Conservation (phyloP, 1,140 invertebrate genomes). For the Drosophila nannoptera region DNA sequence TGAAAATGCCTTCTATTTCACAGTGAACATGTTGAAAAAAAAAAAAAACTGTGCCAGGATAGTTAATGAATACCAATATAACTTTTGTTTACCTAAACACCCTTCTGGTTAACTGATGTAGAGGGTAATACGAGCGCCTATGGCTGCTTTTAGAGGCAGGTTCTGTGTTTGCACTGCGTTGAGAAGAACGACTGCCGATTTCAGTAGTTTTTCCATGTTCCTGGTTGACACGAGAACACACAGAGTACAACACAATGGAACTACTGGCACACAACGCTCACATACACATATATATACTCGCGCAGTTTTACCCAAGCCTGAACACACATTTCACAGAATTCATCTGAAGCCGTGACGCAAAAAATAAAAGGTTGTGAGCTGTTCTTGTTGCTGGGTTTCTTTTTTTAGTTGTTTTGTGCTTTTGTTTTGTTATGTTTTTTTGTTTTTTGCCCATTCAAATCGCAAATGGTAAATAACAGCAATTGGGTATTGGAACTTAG, state of each 20-base stretch:
- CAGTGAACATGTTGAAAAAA: not conserved
- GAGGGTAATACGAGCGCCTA: not conserved
- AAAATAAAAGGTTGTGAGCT: constrained; percentile 27
- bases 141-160: not conserved
- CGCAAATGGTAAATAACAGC: constrained; percentile 35
- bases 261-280: not conserved
- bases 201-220: constrained; percentile 7
- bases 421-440: too few relatives aligned
- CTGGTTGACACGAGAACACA: constrained; percentile 14
- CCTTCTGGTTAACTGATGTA: not conserved
- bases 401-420: too few relatives aligned
- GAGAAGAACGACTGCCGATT: constrained; percentile 18
- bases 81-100: not conserved
- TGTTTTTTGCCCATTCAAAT: constrained; percentile 33
- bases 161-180: constrained; percentile 4
- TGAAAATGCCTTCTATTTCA: constrained; percentile 8
- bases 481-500: constrained; percentile 35
- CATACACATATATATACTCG: not conserved
- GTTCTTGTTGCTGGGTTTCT: constrained; percentile 11
- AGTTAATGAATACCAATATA: not conserved
- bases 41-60: not conserved
- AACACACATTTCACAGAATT: constrained; percentile 26
- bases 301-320: not conserved
- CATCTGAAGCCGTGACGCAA: constrained; percentile 16
- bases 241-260: constrained; percentile 28